Evolutionary conservation across 2,888 invertebrate genomes (phyloP).

Genomic region (Dicycla oo): DNA sequence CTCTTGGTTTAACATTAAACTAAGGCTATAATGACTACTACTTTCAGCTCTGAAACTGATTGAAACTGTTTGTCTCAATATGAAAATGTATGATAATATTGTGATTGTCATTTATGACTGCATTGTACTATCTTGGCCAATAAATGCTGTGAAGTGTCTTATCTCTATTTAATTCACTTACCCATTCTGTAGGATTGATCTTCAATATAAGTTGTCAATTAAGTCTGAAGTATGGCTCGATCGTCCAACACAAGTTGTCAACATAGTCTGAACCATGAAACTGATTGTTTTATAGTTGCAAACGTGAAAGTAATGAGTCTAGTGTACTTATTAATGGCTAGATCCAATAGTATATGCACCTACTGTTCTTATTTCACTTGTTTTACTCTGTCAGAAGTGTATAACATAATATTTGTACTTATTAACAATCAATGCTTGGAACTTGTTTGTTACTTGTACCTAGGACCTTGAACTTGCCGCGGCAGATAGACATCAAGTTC

Average conservation of each 20-base stretch:
- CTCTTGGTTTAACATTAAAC: constrained; percentile 94
- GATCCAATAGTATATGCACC: not conserved
- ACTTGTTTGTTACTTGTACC: constrained; percentile 22
- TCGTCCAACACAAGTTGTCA: not conserved
- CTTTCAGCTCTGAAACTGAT: constrained; percentile 28
- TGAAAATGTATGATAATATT: constrained; percentile 18
- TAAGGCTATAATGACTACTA: not conserved
- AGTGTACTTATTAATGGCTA: constrained; percentile 6
- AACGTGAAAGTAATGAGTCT: constrained; percentile 2
- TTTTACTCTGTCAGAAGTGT: not conserved
- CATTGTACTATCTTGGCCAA: constrained; percentile 38
- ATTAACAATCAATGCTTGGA: constrained; percentile 12
- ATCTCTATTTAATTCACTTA: constrained; percentile 53
- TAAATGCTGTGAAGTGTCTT: constrained; percentile 68
- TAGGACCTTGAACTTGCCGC: constrained; percentile 32
- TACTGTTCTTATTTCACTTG: not conserved
- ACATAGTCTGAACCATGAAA: not conserved
- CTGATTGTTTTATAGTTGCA: not conserved
- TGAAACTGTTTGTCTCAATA: not conserved
- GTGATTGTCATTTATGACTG: constrained; percentile 10
- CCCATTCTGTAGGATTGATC: constrained; percentile 18
- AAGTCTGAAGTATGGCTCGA: not conserved
- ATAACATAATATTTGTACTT: not conserved
- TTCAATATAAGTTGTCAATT: not conserved
- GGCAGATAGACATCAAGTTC: constrained; percentile 17